Percentiles rank a stretch among this genome's conserved stretches.
Conservation (phyloP, 2,888 invertebrate species). For the Tachina fera region DNA sequence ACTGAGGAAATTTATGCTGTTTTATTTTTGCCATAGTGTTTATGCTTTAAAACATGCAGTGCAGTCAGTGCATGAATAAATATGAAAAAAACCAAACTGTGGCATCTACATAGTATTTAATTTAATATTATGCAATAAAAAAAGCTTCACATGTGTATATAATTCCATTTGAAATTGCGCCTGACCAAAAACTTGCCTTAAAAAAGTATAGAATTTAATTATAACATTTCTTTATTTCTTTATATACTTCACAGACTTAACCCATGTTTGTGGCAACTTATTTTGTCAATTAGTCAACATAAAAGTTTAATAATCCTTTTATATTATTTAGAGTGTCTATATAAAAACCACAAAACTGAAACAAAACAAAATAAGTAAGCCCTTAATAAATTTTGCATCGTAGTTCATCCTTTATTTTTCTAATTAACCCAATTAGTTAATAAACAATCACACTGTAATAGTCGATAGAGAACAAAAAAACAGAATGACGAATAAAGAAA, state of each 20-base stretch:
- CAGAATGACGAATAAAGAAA: background rate
- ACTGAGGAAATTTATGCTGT: background rate
- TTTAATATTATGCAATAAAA: no score
- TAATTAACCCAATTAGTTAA: constrained; percentile 67
- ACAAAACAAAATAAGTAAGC: constrained; percentile 2
- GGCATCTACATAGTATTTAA: no score
- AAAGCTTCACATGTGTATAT: no score
- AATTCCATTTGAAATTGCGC: constrained; percentile 19
- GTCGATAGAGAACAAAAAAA: constrained; percentile 4
- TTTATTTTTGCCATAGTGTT: background rate
- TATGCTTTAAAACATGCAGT: constrained; percentile 14
- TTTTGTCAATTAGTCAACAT: constrained; percentile 31
- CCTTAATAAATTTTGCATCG: constrained; percentile 30
- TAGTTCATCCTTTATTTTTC: constrained; percentile 39
- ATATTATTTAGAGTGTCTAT: background rate
- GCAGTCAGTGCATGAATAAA: constrained; percentile 6
- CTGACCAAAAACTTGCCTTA: background rate
- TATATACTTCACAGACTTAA: background rate
- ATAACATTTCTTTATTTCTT: constrained; percentile 6
- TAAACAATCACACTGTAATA: constrained; percentile 54
- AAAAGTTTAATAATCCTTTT: constrained; percentile 10
- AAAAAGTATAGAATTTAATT: background rate
- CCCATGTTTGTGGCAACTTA: background rate
- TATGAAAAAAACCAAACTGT: background rate
- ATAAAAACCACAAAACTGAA: background rate